These are phyloP conservation scores for Pollachius pollachius DNA, from an alignment of 2,113 vertebrate genomes.

Conservation along the genomic window DNA sequence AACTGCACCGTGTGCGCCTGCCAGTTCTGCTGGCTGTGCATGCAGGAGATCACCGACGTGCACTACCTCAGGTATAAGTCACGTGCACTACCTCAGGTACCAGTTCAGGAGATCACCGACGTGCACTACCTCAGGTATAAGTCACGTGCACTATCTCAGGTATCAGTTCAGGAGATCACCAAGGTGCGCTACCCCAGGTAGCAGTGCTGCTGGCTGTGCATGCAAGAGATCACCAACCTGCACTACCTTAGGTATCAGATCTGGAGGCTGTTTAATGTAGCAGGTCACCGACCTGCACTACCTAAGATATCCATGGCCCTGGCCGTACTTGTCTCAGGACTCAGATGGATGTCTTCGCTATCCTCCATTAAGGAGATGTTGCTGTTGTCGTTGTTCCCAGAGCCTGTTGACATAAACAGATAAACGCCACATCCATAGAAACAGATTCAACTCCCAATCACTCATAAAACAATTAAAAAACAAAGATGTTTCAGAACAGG, in stretches of 20 bases:
- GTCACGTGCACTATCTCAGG: conserved; percentile 59
- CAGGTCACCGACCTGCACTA: conserved; percentile 89
- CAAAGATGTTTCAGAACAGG: too few species aligned
- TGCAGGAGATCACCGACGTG: conserved; percentile 86
- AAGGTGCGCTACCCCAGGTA: conserved; percentile 88
- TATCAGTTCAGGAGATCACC: conserved; percentile 86
- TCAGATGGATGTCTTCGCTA: too few species aligned
- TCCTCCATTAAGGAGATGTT: too few species aligned
- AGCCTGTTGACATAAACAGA: too few species aligned
- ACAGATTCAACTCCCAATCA: too few species aligned
- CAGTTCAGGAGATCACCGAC: conserved; percentile 87
- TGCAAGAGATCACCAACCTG: conserved; percentile 89
- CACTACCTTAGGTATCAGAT: too few species aligned
- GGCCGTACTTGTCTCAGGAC: too few species aligned
- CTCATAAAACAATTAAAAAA: too few species aligned
- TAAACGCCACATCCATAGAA: too few species aligned
- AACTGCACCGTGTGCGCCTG: conserved; percentile 86
- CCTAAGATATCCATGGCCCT: conserved; percentile 37
- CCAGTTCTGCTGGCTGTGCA: conserved; percentile 89
- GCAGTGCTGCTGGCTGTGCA: conserved; percentile 69
- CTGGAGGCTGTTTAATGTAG: conserved; percentile 85
- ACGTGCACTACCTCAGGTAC: conserved; percentile 60
- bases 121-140: conserved; percentile 89
- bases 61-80: conserved; percentile 90
- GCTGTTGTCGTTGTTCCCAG: too few species aligned